Percentiles rank a stretch among this genome's conserved stretches.
These are phyloP conservation scores for Kryptolebias marmoratus DNA, from an alignment of 2,113 vertebrate genomes.

Conservation along the genomic window DNA sequence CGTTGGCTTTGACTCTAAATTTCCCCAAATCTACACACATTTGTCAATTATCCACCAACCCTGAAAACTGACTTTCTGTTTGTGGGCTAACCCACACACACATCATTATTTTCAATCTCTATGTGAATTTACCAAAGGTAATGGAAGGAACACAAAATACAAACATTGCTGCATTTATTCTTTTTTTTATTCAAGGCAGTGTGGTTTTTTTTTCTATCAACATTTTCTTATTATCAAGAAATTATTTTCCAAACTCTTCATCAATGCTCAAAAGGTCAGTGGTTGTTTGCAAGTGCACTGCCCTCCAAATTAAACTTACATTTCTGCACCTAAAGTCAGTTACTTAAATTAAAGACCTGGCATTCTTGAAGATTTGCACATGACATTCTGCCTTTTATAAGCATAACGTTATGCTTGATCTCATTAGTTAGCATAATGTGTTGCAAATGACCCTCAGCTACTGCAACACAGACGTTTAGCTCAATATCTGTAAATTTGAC, in stretches of 20 bases:
- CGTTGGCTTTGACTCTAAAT: constrained; percentile 4
- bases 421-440: too few relatives aligned
- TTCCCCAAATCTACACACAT: neutral
- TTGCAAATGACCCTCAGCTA: too few relatives aligned
- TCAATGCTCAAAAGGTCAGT: neutral
- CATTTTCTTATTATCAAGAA: neutral
- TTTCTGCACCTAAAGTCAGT: neutral
- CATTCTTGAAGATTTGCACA: too few relatives aligned
- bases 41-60: neutral
- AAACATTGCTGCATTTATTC: neutral
- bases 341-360: too few relatives aligned
- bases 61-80: neutral
- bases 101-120: neutral
- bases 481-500: too few relatives aligned
- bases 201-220: neutral
- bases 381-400: too few relatives aligned
- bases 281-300: neutral
- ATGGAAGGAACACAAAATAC: neutral
- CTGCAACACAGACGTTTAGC: too few relatives aligned
- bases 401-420: too few relatives aligned
- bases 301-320: neutral
- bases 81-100: neutral
- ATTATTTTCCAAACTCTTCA: neutral
- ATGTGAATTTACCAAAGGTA: neutral
- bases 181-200: neutral